Percentiles rank a stretch among this genome's conserved stretches.
phyloP scores from a whole-genome alignment of 2,888 invertebrate genomes.

The Chrysolina americana region DNA sequence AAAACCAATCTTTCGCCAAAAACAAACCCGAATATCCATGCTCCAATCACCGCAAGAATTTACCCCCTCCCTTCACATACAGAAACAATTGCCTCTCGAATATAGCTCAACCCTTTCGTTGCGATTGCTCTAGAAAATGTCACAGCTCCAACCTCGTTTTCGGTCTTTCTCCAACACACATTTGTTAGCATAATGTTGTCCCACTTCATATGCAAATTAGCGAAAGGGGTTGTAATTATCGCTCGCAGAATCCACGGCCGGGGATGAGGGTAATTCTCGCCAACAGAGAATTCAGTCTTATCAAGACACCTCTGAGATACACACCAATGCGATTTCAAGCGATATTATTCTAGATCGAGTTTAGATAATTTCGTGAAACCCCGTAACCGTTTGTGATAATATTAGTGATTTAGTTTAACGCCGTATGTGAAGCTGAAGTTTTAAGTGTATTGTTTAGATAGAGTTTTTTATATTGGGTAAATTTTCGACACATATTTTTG shows the following conservation, averaged over 20 bases:
- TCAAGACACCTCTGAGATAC: constrained; percentile 35
- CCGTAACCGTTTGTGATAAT: constrained; percentile 43
- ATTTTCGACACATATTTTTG: too few relatives aligned
- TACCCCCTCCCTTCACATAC: constrained; percentile 22
- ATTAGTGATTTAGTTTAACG: constrained; percentile 23
- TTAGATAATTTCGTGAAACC: constrained; percentile 14
- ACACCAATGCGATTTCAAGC: constrained; percentile 25
- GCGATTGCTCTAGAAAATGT: constrained; percentile 46
- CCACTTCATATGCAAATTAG: constrained; percentile 45
- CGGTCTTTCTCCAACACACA: constrained; percentile 31
- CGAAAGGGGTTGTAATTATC: constrained; percentile 30
- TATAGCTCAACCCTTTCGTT: constrained; percentile 45
- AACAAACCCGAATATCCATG: neutral
- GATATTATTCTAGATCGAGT: constrained; percentile 15
- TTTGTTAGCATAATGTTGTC: neutral
- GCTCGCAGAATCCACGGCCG: constrained; percentile 25
- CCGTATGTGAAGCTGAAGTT: neutral
- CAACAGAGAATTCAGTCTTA: constrained; percentile 37
- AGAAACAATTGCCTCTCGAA: constrained; percentile 18
- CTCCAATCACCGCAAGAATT: constrained; percentile 32
- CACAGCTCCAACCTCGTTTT: constrained; percentile 29
- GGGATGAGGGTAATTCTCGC: neutral
- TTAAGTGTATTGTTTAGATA: constrained; percentile 19
- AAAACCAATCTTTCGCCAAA: neutral
- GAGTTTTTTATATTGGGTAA: neutral